Evolutionary conservation across 2,888 invertebrate species (phyloP).

Genomic region (Drosophila incognita): DNA sequence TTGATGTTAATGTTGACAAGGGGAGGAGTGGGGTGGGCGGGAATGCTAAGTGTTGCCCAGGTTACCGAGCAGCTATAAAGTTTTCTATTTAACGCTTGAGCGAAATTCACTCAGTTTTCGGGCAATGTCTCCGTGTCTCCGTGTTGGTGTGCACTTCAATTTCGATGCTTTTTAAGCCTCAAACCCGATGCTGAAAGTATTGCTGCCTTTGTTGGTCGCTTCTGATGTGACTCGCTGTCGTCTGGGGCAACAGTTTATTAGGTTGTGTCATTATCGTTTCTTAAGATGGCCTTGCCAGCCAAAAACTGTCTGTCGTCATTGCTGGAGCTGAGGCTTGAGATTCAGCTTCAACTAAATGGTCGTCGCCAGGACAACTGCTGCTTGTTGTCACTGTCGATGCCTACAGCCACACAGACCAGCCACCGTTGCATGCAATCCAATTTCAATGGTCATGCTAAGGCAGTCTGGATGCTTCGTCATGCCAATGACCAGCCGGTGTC

Average conservation of each 20-base stretch:
- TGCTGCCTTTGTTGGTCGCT: conserved; percentile 45
- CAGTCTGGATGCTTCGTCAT: conserved; percentile 40
- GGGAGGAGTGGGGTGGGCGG: not conserved
- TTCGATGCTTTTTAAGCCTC: conserved; percentile 63
- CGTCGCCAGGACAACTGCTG: conserved; percentile 49
- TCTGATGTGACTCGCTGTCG: conserved; percentile 52
- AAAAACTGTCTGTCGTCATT: conserved; percentile 51
- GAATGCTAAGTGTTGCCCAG: conserved; percentile 44
- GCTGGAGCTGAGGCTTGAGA: conserved; percentile 29
- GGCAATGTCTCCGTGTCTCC: conserved; percentile 11
- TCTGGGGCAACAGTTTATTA: conserved; percentile 76
- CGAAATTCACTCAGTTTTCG: conserved; percentile 34
- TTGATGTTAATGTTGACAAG: conserved; percentile 26
- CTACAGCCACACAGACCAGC: conserved; percentile 23
- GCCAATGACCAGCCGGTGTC: conserved; percentile 61
- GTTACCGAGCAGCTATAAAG: conserved; percentile 62
- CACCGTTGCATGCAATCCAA: conserved; percentile 41
- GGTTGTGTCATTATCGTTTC: conserved; percentile 74
- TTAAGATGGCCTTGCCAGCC: conserved; percentile 64
- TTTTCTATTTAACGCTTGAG: conserved; percentile 79
- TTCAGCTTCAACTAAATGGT: conserved; percentile 37
- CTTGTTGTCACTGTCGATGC: conserved; percentile 3
- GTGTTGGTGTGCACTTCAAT: conserved; percentile 40
- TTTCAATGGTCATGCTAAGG: conserved; percentile 34
- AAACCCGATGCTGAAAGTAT: conserved; percentile 60